These are phyloP conservation scores for Drosophila monieri DNA, from an alignment of 2,888 invertebrate species.

Conservation along the genomic window DNA sequence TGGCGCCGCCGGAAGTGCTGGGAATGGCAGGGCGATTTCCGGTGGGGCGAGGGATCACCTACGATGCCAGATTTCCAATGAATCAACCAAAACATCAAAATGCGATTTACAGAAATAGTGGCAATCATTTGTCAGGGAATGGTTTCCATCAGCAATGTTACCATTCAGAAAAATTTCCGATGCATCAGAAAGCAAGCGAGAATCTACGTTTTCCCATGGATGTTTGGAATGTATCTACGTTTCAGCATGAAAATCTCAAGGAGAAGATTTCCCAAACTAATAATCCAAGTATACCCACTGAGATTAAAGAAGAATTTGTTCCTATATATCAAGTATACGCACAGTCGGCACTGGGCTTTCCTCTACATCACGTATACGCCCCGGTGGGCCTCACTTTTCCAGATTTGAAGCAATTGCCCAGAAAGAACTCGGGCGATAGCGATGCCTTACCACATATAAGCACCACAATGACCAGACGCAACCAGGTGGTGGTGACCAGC, in stretches of 20 bases:
- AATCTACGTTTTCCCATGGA: constrained; percentile 1
- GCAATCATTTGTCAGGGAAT: constrained; percentile 14
- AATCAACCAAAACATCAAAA: constrained; percentile 12
- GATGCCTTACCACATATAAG: constrained; percentile 38
- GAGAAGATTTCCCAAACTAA: background rate
- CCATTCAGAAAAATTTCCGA: constrained; percentile 40
- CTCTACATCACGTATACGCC: constrained; percentile 29
- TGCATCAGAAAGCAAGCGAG: background rate
- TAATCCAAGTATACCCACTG: background rate
- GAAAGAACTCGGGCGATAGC: constrained; percentile 39
- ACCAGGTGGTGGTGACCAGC: constrained; percentile 15
- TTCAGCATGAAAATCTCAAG: background rate
- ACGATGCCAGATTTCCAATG: constrained; percentile 8
- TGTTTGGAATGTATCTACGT: background rate
- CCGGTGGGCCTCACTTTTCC: constrained; percentile 18
- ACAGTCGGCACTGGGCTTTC: background rate
- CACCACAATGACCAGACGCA: constrained; percentile 30
- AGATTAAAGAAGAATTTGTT: background rate
- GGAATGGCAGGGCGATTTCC: constrained; percentile 54
- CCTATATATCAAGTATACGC: constrained; percentile 19
- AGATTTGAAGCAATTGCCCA: constrained; percentile 42
- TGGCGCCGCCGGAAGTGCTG: constrained; percentile 59
- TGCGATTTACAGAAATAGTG: background rate
- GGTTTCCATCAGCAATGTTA: background rate
- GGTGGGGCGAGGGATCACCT: constrained; percentile 25